A percentile compares a stretch with the other conserved stretches of the same genome.
Conservation (phyloP, 1,140 invertebrate species). For the Drosophila eugracilis region DNA sequence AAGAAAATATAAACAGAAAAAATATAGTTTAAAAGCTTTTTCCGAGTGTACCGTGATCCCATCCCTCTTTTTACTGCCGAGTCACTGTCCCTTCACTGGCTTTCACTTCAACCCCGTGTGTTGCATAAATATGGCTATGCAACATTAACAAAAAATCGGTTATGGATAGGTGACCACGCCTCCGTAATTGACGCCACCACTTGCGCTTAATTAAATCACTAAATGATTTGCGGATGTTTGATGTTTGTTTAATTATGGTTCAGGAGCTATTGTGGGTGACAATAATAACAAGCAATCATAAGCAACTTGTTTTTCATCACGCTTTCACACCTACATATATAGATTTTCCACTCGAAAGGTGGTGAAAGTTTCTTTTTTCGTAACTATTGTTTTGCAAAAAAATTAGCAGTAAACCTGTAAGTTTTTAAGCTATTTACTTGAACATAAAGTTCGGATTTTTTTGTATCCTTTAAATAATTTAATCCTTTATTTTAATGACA, state of each 20-base stretch:
- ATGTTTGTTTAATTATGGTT: slow-evolving; percentile 18
- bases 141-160: slow-evolving; percentile 41
- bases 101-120: slow-evolving; percentile 3
- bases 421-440: too few relatives aligned
- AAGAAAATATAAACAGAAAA: not conserved
- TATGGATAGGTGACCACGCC: slow-evolving; percentile 63
- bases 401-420: too few relatives aligned
- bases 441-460: too few relatives aligned
- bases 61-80: slow-evolving; percentile 34
- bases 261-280: slow-evolving; percentile 32
- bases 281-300: slow-evolving; percentile 23
- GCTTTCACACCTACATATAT: slow-evolving; percentile 19
- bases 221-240: slow-evolving; percentile 65
- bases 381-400: too few relatives aligned
- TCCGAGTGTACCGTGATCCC: slow-evolving; percentile 1
- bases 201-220: slow-evolving; percentile 74
- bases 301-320: slow-evolving; percentile 6
- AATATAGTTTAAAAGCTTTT: not conserved
- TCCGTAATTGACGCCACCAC: slow-evolving; percentile 45
- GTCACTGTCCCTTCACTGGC: slow-evolving; percentile 58
- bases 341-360: slow-evolving; percentile 1
- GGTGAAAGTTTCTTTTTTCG: not conserved
- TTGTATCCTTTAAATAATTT: too few relatives aligned
- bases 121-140: slow-evolving; percentile 52
- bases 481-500: too few relatives aligned